Evolutionary conservation across 2,113 vertebrate species (phyloP), one percentile per base, ranked within the genome.

Genomic region (Cyphomyrus plagiostoma): DNA sequence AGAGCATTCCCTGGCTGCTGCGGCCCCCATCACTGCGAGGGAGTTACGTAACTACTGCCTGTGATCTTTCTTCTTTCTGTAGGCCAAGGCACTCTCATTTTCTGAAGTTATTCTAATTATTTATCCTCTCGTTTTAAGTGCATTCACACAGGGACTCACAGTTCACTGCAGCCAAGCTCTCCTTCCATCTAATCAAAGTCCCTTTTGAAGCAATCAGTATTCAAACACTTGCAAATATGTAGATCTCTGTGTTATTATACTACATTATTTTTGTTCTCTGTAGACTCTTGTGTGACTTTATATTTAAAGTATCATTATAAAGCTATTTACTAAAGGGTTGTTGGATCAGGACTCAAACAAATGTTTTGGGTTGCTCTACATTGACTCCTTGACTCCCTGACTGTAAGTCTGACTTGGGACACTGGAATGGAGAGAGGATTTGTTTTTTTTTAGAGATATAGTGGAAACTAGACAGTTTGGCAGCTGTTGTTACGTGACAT

Each of bases 21-120:
- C 97, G 96, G 93, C 95, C 95, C 95, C 96, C 96, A 97, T 98
- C 97, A 96, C 96, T 97, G 96, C 96, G 97, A 96, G 96, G 96
- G 96, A 97, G 97, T 97, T 96, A 97, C 97, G 97, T 98, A 98
- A 98, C 97, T 97, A 96, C 97, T 95, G 96, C 95, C 96, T 97
- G 96, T 97, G 97, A 97, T 97, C 97, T 97, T 94, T 95, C 49
- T 94, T 97, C 97, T 97, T 94, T 95, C 70, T 94, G 95, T 94
- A 95, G 94, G 93, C 93, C 94, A 94, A 94, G 94, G 94, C 86
- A 92, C 93, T 94, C 94, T 95, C 94, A 88, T 97, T 96, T 96
- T 96, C 95, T 96, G 95, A 95, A 95, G 95, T 96, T 94, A 94
- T 94, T 93, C 89, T 82, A 48, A 7, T 92, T 92, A 90, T 92